These are phyloP conservation scores for Aythya baeri DNA, from an alignment of 2,113 vertebrate genomes.

Conservation along the genomic window DNA sequence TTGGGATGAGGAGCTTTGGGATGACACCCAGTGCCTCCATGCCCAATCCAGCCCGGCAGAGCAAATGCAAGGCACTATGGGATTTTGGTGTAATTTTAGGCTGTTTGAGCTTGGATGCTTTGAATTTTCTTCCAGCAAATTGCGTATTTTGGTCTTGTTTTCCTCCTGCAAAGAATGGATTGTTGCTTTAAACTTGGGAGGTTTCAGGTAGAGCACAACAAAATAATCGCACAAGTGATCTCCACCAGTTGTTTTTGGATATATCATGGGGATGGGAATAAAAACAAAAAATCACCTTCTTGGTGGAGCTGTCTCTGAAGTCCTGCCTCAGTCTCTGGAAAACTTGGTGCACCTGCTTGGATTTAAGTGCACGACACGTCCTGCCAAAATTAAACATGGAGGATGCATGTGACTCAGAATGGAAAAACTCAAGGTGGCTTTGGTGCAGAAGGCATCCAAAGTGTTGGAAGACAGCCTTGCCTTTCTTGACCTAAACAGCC, in stretches of 20 bases:
- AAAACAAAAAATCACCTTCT: not conserved
- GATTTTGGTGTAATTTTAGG: not conserved
- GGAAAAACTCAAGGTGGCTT: fast-evolving
- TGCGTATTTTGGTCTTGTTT: fast-evolving
- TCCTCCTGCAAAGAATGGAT: not conserved
- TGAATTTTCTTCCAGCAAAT: not conserved
- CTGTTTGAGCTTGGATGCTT: fast-evolving
- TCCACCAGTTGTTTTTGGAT: not conserved
- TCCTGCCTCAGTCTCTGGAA: no score
- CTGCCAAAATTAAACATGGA: fast-evolving
- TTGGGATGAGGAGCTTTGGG: not conserved
- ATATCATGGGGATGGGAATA: not conserved
- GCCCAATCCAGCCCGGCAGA: no score
- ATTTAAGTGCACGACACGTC: fast-evolving
- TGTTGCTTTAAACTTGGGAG: fast-evolving
- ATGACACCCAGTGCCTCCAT: not conserved
- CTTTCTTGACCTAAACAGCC: not conserved
- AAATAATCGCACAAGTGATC: not conserved
- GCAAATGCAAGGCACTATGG: not conserved
- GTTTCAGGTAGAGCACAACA: not conserved
- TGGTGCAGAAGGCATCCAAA: not conserved
- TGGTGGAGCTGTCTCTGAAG: not conserved
- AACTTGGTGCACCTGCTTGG: not conserved
- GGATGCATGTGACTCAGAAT: fast-evolving
- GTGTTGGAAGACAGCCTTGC: not conserved